Conservation (phyloP, 2,888 invertebrate genomes). For the Aquatica leii region DNA sequence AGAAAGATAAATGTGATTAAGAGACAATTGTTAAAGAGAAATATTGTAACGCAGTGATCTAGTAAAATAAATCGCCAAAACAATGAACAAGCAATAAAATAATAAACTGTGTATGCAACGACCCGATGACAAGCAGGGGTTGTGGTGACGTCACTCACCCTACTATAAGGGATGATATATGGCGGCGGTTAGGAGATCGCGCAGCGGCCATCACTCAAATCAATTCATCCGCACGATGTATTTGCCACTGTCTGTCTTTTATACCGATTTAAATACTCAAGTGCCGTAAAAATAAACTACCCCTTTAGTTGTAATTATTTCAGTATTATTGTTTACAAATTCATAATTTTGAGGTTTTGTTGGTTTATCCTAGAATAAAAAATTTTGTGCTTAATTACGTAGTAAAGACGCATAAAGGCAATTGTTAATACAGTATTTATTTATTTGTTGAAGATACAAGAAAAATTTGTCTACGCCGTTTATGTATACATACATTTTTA, state of each 20-base stretch:
- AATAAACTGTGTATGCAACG: slow-evolving; percentile 52
- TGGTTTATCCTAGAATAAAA: no score
- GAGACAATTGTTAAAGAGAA: not conserved
- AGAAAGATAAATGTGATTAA: no score
- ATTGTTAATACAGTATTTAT: no score
- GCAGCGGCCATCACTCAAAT: slow-evolving; percentile 67
- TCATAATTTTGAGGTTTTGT: no score
- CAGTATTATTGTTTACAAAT: no score
- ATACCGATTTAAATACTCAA: slow-evolving; percentile 34
- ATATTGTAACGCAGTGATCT: slow-evolving; percentile 10
- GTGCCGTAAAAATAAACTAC: slow-evolving; percentile 16
- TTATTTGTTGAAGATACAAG: no score
- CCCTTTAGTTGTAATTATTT: slow-evolving; percentile 7
- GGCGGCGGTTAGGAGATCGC: slow-evolving; percentile 67
- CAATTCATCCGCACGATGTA: slow-evolving; percentile 54
- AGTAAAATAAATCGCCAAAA: slow-evolving; percentile 37
- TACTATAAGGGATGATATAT: slow-evolving; percentile 66
- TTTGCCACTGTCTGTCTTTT: slow-evolving; percentile 44
- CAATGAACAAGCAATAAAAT: slow-evolving; percentile 52
- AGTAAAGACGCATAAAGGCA: no score
- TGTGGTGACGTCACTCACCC: slow-evolving; percentile 56
- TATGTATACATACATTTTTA: no score
- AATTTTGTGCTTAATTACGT: no score
- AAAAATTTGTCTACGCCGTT: no score
- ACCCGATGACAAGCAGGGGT: slow-evolving; percentile 51